A percentile compares a stretch with the other conserved stretches of the same genome.
Conservation (phyloP, 1,140 invertebrate species). For the Argopecten irradians region DNA sequence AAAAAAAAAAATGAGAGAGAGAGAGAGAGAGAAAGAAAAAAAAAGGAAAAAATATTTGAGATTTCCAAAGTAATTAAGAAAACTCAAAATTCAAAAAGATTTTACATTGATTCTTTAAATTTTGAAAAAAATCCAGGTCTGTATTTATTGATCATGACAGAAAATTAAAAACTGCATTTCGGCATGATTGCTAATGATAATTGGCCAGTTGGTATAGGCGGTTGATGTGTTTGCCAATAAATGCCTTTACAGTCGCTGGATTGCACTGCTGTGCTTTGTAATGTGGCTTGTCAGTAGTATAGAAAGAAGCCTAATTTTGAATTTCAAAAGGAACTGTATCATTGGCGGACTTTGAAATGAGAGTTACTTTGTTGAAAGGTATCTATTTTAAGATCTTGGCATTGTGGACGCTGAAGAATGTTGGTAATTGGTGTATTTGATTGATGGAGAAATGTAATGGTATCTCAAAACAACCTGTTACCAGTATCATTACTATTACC, state of each 20-base stretch:
- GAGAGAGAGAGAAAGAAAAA: no score
- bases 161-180: neutral
- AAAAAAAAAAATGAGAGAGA: no score
- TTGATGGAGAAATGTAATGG: neutral
- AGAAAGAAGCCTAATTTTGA: neutral
- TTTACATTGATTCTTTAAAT: no score
- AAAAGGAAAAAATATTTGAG: no score
- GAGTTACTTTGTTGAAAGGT: neutral
- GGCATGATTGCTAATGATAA: neutral
- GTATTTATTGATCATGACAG: neutral
- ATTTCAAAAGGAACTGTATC: neutral
- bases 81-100: no score
- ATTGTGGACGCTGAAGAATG: neutral
- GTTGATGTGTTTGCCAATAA: neutral
- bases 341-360: neutral
- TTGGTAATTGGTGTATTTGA: neutral
- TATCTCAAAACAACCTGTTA: no score
- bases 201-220: neutral
- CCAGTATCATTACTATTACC: no score
- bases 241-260: neutral
- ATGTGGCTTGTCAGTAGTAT: neutral
- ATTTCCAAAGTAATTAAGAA: no score
- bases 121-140: neutral
- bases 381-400: neutral
- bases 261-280: neutral